Conservation (phyloP, 2,888 invertebrate species). For the Brenthis ino region DNA sequence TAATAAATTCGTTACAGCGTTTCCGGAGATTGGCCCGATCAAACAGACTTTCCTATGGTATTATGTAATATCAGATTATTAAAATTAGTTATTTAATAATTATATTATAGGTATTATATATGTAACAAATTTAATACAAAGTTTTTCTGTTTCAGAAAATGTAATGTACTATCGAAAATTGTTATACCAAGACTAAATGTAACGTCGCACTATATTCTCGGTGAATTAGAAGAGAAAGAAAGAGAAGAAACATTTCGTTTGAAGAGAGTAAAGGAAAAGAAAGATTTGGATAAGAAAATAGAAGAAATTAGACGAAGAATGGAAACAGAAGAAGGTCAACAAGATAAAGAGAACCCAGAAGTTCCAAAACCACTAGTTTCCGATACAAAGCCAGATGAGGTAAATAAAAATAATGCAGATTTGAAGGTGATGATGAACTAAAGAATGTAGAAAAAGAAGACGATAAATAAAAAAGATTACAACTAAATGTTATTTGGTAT, state of each 20-base stretch:
- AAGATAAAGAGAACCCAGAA: background rate
- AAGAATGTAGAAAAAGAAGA: too few relatives aligned
- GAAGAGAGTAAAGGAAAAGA: constrained; percentile 46
- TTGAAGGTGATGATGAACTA: too few relatives aligned
- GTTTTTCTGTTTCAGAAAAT: constrained; percentile 48
- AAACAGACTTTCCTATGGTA: too few relatives aligned
- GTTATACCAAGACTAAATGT: constrained; percentile 46
- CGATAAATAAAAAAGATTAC: too few relatives aligned
- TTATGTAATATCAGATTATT: too few relatives aligned
- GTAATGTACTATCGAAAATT: constrained; percentile 49
- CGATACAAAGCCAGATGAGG: background rate
- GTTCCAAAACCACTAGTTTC: background rate
- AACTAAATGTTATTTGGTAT: too few relatives aligned
- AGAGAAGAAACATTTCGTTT: constrained; percentile 52
- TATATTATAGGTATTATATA: background rate
- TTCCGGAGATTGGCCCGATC: too few relatives aligned
- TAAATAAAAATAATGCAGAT: too few relatives aligned
- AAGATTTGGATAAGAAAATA: constrained; percentile 37
- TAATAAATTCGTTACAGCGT: too few relatives aligned
- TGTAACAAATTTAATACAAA: background rate
- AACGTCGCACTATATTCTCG: constrained; percentile 46
- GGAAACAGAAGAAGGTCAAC: background rate
- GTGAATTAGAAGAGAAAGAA: constrained; percentile 48
- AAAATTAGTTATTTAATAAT: too few relatives aligned
- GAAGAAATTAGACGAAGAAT: constrained; percentile 26